These are phyloP conservation scores for Indri indri DNA, from an alignment of 2,113 vertebrate genomes.

Conservation along the genomic window DNA sequence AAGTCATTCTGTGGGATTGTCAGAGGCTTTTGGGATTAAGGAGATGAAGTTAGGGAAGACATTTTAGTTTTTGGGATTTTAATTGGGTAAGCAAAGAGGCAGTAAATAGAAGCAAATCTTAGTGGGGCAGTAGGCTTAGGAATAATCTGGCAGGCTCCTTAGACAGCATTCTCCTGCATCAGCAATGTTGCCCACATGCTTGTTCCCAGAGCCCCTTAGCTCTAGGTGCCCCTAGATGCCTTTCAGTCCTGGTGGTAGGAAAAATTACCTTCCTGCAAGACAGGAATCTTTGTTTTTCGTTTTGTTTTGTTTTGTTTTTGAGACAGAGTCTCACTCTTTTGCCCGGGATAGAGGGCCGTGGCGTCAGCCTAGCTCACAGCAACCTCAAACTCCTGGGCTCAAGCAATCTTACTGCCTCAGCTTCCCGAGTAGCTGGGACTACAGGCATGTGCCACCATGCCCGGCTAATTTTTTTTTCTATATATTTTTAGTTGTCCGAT, in stretches of 20 bases:
- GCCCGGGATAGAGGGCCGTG: too few relatives aligned
- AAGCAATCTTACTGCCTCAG: too few relatives aligned
- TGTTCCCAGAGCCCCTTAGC: neutral
- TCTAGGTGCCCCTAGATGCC: neutral
- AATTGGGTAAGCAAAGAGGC: neutral
- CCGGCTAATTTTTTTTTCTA: too few relatives aligned
- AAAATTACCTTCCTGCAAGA: neutral
- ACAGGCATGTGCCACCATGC: too few relatives aligned
- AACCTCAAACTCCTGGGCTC: too few relatives aligned
- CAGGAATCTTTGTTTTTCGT: neutral
- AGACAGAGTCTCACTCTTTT: too few relatives aligned
- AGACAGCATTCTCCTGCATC: neutral
- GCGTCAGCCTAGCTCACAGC: too few relatives aligned
- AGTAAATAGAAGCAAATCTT: neutral
- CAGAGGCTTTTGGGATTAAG: neutral
- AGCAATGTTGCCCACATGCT: neutral
- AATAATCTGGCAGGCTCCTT: neutral
- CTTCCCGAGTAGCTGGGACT: too few relatives aligned
- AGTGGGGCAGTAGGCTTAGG: neutral
- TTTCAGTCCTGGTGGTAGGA: neutral
- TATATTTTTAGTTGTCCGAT: too few relatives aligned
- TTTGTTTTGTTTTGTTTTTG: too few relatives aligned
- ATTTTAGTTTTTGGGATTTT: neutral
- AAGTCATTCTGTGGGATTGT: neutral
- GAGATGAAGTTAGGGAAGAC: neutral